Base-by-base conservation (phyloP, 2,113 vertebrate genomes). In the Clarias gariepinus region DNA sequence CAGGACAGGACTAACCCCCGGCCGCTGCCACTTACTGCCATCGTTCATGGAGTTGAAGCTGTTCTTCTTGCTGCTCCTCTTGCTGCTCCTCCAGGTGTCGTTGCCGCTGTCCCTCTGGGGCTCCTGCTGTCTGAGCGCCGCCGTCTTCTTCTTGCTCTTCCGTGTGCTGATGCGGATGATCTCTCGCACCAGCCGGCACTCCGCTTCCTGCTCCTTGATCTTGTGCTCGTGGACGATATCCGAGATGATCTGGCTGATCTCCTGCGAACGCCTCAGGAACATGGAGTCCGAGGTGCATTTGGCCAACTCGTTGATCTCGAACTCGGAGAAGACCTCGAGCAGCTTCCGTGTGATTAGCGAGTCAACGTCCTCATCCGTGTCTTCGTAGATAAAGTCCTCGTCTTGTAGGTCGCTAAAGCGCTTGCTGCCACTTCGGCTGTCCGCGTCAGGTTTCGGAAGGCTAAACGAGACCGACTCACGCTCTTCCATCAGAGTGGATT, bases 101-200 rank as follows among this genome's bases (percentile, higher is more conserved):
- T 97, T 96, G 0, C 97, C 97, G 3, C 97, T 98, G 93, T 98
- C 95, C 1, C 94, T 93, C 81, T 92, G 89, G 4, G 91, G 93
- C 86, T 94, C 96, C 0, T 91, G 93, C 0, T 92, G 93, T 36
- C 91, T 93, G 63, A 92, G 80, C 57, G 80, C 78, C 0, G 84
- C 90, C 89, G 84, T 90, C 89, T 84, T 92, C 90, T 91, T 95
- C 0, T 88, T 86, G 58, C 90, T 93, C 82, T 97, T 98, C 0
- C 98, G 95, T 0, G 98, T 99, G 92, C 98, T 99, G 91, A 99
- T 98, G 79, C 98, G 97, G 60, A 99, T 97, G 91, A 99, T 98
- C 87, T 97, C 98, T 0, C 96, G 95, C 47, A 99, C 98, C 86
- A 99, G 93, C 30, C 98, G 91, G 81, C 97, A 97, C 89, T 99